These are phyloP conservation scores for Cydia amplana DNA, from an alignment of 1,140 invertebrate genomes.

Conservation along the genomic window DNA sequence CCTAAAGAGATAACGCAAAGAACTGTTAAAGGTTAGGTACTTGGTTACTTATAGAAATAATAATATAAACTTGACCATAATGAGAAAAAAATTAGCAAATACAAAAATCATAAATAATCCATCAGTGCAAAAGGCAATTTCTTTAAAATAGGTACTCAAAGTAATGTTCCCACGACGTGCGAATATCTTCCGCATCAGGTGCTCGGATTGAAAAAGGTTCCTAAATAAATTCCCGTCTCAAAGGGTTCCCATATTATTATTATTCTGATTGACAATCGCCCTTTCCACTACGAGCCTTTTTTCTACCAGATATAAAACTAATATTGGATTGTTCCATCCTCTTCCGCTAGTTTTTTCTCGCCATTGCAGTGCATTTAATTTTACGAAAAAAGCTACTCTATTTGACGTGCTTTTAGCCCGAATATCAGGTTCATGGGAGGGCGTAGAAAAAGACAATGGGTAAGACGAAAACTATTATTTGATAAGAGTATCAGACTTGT, in stretches of 20 bases:
- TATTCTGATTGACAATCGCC: slow-evolving; percentile 74
- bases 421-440: slow-evolving; percentile 46
- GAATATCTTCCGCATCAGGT: slow-evolving; percentile 76
- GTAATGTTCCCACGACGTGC: slow-evolving; percentile 66
- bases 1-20: slow-evolving; percentile 6
- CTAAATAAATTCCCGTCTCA: slow-evolving; percentile 43
- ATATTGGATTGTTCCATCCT: slow-evolving; percentile 77
- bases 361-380: slow-evolving; percentile 59
- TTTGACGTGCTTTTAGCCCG: slow-evolving; percentile 60
- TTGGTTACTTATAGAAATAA: background rate
- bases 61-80: background rate
- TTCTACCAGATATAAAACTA: slow-evolving; percentile 77
- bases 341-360: slow-evolving; percentile 70
- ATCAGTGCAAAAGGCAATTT: slow-evolving; percentile 25
- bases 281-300: slow-evolving; percentile 72
- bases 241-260: slow-evolving; percentile 76
- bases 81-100: background rate
- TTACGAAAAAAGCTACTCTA: slow-evolving; percentile 63
- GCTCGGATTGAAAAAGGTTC: slow-evolving; percentile 43
- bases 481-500: slow-evolving; percentile 55
- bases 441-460: slow-evolving; percentile 35
- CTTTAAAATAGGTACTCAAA: slow-evolving; percentile 31
- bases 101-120: background rate
- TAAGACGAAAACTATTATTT: slow-evolving; percentile 42
- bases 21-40: background rate